A percentile compares a stretch with the other conserved stretches of the same genome.
Evolutionary conservation across 2,113 vertebrate genomes (phyloP).

Genomic region (Channa maculata): DNA sequence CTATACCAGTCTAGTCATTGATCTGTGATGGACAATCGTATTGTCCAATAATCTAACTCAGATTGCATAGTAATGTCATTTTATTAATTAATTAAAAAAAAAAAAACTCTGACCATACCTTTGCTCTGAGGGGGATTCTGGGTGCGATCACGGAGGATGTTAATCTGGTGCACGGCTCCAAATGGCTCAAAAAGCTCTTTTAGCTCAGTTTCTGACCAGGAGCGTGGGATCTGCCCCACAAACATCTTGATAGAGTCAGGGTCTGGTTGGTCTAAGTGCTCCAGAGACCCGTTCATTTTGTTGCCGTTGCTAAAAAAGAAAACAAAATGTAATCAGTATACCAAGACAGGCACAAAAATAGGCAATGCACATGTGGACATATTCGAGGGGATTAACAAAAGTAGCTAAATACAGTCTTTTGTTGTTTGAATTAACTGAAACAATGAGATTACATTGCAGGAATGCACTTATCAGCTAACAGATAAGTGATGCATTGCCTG

Average conservation of each 20-base stretch:
- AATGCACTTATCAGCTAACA: not conserved
- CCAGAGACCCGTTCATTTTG: conserved; percentile 98
- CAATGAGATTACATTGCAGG: not conserved
- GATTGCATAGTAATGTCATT: too few species aligned
- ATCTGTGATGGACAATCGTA: too few species aligned
- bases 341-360: too few species aligned
- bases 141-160: conserved; percentile 96
- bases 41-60: too few species aligned
- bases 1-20: too few species aligned
- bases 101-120: conserved; percentile 81
- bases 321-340: not conserved
- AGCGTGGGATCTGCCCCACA: conserved; percentile 95
- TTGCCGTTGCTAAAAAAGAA: conserved; percentile 89
- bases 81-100: too few species aligned
- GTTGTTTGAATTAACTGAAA: not conserved
- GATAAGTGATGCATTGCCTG: not conserved
- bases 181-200: conserved; percentile 99
- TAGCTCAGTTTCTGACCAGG: conserved; percentile 97
- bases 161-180: conserved; percentile 97
- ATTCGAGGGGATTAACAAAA: not conserved
- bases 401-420: not conserved
- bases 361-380: too few species aligned
- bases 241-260: conserved; percentile 99
- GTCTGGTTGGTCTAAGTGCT: conserved; percentile 97
- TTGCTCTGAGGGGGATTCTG: conserved; percentile 99